phyloP scores from a whole-genome alignment of 1,140 invertebrate genomes.

The Aleiodes sp. region DNA sequence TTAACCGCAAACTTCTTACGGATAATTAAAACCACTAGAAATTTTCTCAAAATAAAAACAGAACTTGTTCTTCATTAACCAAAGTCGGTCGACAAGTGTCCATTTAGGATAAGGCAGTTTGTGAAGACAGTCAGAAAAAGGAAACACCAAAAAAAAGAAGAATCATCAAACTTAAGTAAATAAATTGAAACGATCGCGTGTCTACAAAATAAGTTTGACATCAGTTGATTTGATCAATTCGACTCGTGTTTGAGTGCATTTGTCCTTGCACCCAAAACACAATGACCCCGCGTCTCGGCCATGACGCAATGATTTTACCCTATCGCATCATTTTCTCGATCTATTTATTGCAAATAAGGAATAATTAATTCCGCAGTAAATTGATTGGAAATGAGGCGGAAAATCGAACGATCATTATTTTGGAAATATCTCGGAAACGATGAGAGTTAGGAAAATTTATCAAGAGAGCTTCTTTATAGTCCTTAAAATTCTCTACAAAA shows the following conservation, averaged over 20 bases:
- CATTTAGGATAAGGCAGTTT: background rate
- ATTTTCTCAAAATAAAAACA: background rate
- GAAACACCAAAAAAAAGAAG: background rate
- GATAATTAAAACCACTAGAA: background rate
- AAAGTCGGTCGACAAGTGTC: constrained; percentile 9
- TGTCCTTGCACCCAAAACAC: constrained; percentile 11
- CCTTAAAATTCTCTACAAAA: no score
- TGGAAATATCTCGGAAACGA: no score
- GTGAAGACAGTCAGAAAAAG: background rate
- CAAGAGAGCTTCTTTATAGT: no score
- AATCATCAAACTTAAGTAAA: background rate
- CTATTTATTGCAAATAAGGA: background rate
- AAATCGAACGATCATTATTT: no score
- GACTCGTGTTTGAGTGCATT: background rate
- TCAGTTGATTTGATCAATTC: background rate
- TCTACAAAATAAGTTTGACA: background rate
- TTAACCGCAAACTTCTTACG: no score
- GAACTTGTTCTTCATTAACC: background rate
- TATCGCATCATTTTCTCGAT: background rate
- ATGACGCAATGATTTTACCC: constrained; percentile 1
- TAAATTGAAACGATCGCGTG: background rate
- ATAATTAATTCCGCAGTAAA: background rate
- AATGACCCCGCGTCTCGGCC: background rate
- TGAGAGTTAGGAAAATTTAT: no score
- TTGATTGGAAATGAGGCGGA: no score